Evolutionary conservation across 2,888 invertebrate genomes (phyloP).

Genomic region (Cantharis rustica): DNA sequence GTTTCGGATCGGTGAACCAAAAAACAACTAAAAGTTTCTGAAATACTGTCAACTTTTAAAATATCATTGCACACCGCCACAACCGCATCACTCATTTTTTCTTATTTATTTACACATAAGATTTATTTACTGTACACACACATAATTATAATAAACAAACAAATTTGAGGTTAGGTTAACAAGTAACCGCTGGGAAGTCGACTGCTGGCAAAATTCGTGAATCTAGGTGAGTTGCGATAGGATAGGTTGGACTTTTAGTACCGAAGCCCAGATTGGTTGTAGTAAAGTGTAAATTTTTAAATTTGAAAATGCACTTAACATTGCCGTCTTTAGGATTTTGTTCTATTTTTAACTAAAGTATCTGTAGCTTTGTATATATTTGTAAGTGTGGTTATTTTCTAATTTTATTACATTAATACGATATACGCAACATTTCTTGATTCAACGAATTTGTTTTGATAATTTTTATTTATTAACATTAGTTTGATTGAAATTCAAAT

Average conservation of each 20-base stretch:
- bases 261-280: background rate
- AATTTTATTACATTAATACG: too few species aligned
- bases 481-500: too few species aligned
- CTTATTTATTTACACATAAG: background rate
- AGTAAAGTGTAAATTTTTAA: background rate
- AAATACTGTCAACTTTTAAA: constrained; percentile 76
- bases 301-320: background rate
- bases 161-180: background rate
- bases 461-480: too few species aligned
- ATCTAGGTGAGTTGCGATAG: background rate
- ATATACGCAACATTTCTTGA: too few species aligned
- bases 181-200: background rate
- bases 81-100: constrained; percentile 64
- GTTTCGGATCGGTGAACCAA: constrained; percentile 76
- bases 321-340: background rate
- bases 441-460: too few species aligned
- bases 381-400: too few species aligned
- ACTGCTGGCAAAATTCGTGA: background rate
- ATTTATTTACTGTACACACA: background rate
- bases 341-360: too few species aligned
- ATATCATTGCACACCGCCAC: constrained; percentile 68
- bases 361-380: too few species aligned
- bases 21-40: constrained; percentile 89
- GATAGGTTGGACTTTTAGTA: background rate
- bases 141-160: background rate